Base-by-base conservation (phyloP, 2,113 vertebrate species). In the Talpa occidentalis region DNA sequence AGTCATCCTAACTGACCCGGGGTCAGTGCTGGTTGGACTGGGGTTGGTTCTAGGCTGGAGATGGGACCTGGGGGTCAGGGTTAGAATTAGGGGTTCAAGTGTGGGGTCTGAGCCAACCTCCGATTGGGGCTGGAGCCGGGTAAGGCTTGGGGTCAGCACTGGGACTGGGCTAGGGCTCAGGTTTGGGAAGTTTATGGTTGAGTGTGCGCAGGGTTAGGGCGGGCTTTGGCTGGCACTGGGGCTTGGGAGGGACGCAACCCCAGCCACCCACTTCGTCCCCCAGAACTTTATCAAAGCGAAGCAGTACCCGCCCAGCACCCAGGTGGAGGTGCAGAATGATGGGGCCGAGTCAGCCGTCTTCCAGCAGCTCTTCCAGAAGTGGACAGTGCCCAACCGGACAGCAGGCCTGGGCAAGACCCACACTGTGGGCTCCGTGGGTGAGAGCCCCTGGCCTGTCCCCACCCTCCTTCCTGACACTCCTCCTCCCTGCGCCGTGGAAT, bases 281-380 rank as follows among this genome's bases (percentile, higher is more conserved):
- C 87, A 99, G 99, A 98, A 98, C 92, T 99, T 98, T 93, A 99
- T 99, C 97, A 99, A 99, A 96, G 99, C 99, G 60, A 99, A 99
- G 97, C 97, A 98, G 91, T 99, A 99, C 90, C 97, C 99, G 0
- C 9, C 17, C 0, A 98, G 96, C 95, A 99, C 98, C 0, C 98
- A 98, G 0, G 98, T 99, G 77, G 98, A 99, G 96, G 97, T 96
- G 0, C 98, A 99, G 94, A 99, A 99, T 0, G 99, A 99, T 0
- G 99, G 99, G 4, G 98, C 99, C 0, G 99, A 99, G 93, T 99
- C 99, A 0, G 73, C 98, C 0, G 0, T 99, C 40, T 99, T 99
- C 72, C 99, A 98, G 94, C 99, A 99, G 92, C 98, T 99, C 56
- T 99, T 99, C 97, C 98, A 99, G 94, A 99, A 98, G 93, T 99